Base-by-base conservation (phyloP, 2,888 invertebrate genomes). In the Hirtodrosophila cameraria region DNA sequence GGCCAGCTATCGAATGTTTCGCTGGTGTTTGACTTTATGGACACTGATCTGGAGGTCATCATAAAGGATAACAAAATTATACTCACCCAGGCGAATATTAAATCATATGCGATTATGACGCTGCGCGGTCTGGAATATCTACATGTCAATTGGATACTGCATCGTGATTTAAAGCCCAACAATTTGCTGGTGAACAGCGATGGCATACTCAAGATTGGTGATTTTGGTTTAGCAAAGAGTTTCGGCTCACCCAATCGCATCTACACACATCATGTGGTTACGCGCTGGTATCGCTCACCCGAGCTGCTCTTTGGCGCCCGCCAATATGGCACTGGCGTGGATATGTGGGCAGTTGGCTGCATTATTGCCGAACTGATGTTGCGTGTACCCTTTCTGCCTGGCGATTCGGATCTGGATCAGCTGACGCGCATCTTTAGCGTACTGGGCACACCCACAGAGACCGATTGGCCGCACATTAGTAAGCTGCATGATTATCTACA, bases 261-360 rank as follows among this genome's bases (percentile, higher is more conserved):
- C 77, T 98, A 99, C 89, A 99, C 99, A 2, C 98, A 99, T 93
- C 99, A 99, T 92, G 99, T 99, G 38, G 98, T 99, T 0, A 99
- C 99, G 1, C 92, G 97, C 64, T 97, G 97, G 97, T 97, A 97
- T 90, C 94, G 97, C 93, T 95, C 91, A 20, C 99, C 99, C 1
- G 99, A 99, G 90, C 91, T 99, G 23, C 91, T 99, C 28, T 99
- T 96, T 92, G 99, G 99, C 13, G 97, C 99, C 0, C 93, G 97
- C 39, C 96, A 97, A 88, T 99, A 99, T 91, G 96, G 97, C 9
- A 96, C 96, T 8, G 97, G 97, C 1, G 96, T 99, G 11, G 99
- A 99, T 89, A 98, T 99, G 93, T 99, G 99, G 99, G 99, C 99
- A 2, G 94, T 98, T 8, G 99, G 99, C 2, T 99, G 99, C 90